phyloP scores from a whole-genome alignment of 2,888 invertebrate genomes.

The Tetheella fluctuosa region DNA sequence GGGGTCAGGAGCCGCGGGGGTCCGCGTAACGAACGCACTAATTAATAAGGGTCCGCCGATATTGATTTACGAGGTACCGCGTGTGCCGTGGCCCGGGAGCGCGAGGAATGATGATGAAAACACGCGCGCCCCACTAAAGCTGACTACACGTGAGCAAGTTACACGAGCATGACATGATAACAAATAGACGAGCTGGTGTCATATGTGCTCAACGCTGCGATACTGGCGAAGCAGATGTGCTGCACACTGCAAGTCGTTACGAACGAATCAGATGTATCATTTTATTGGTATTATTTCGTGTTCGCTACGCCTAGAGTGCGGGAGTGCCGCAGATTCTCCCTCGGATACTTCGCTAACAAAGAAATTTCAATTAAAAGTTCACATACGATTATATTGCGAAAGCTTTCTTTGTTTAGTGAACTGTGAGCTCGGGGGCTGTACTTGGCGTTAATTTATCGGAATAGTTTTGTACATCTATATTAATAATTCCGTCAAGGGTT shows the following conservation, averaged over 20 bases:
- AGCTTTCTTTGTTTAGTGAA: constrained; percentile 8
- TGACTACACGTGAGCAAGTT: not conserved
- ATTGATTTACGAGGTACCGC: constrained; percentile 79
- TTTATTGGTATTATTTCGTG: not conserved
- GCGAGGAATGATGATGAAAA: constrained; percentile 9
- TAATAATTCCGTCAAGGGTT: too few species aligned
- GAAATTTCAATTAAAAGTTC: constrained; percentile 12
- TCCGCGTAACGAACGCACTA: constrained; percentile 78
- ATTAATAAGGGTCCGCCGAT: constrained; percentile 83
- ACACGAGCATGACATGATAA: not conserved
- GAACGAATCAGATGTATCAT: not conserved
- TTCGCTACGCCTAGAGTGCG: not conserved
- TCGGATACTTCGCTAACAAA: constrained; percentile 6
- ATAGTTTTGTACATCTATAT: not conserved
- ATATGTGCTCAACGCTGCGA: not conserved
- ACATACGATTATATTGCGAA: not conserved
- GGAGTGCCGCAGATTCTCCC: not conserved
- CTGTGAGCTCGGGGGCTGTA: constrained; percentile 4
- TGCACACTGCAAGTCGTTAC: not conserved
- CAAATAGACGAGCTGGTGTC: not conserved
- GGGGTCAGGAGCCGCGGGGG: constrained; percentile 47
- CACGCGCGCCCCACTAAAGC: constrained; percentile 3
- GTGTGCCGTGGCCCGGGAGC: constrained; percentile 49
- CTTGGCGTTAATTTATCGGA: constrained; percentile 3
- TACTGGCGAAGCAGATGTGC: not conserved